Base-by-base conservation (phyloP, 2,113 vertebrate species). In the Tetraodon nigroviridis region DNA sequence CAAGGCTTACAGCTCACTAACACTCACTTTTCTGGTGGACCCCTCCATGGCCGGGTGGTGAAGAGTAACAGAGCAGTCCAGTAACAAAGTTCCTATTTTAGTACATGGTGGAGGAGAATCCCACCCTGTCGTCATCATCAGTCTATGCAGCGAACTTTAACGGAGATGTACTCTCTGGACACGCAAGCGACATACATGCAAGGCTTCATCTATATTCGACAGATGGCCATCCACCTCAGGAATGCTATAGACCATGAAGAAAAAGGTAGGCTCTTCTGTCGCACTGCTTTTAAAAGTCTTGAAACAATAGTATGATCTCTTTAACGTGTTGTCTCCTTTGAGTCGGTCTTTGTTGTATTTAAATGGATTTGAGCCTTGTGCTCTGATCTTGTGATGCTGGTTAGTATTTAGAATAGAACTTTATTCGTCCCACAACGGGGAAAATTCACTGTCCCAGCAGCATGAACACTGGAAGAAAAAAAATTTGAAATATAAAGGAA, bases 221-320 rank as follows among this genome's bases (percentile, higher is more conserved):
- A 99, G 85, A 91, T 99, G 0, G 95, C 96, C 67, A 91, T 98
- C 49, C 95, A 99, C 71, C 85, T 99, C 29, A 92, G 97, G 49
- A 94, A 86, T 0, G 96, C 95, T 32, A 96, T 98, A n/a, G 91
- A 89, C 92, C 17, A 73, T 94, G 41, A 93, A 91, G 81, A 98
- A 93, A 67, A 98, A 96, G 93, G 97, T 98, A 27, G 10, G 67
- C 40, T 54, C 44, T 0, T 2, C n/a, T 54, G 22, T 37, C 7
- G 22, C 7, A 40, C 41, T 48, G 4, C 18, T 13, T 51, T 37
- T 20, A 6, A 41, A 41, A 20, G 13, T 5, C 44, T 37, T 40
- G 0, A 41, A 37, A 37, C 32, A 37, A 37, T 37, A 10, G 32
- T 37, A 37, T 37, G 10, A 12, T 37, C 32, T 37, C 32, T 37